phyloP scores from a whole-genome alignment of 1,140 invertebrate genomes.

The Neodiprion fabricii region DNA sequence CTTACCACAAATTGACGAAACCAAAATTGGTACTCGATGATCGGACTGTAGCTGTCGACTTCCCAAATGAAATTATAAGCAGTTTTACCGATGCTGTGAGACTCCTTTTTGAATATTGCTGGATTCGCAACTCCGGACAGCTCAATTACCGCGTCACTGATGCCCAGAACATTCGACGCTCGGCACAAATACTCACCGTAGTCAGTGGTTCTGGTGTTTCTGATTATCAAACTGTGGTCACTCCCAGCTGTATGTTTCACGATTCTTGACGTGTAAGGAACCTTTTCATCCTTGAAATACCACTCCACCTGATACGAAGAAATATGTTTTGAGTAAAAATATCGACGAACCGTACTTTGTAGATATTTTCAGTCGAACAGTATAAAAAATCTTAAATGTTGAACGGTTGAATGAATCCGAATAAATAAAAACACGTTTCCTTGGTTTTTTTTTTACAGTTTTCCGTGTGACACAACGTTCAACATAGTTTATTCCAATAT shows the following conservation, averaged over 20 bases:
- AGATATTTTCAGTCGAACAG: too few relatives aligned
- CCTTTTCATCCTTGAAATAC: constrained; percentile 61
- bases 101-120: constrained; percentile 67
- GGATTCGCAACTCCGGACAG: constrained; percentile 68
- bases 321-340: constrained; percentile 10
- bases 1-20: constrained; percentile 62
- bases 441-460: too few relatives aligned
- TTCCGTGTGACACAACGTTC: too few relatives aligned
- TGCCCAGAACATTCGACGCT: constrained; percentile 76
- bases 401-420: too few relatives aligned
- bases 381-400: too few relatives aligned
- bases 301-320: constrained; percentile 55
- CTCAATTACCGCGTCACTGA: constrained; percentile 60
- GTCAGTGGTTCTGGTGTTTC: constrained; percentile 71
- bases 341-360: too few relatives aligned
- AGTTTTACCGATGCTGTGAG: constrained; percentile 50
- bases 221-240: constrained; percentile 72
- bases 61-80: constrained; percentile 77
- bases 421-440: too few relatives aligned
- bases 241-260: constrained; percentile 64
- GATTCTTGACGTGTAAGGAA: constrained; percentile 65
- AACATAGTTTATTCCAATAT: too few relatives aligned
- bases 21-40: constrained; percentile 75
- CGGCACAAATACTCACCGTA: constrained; percentile 80
- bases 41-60: constrained; percentile 76